Evolutionary conservation across 2,888 invertebrate genomes (phyloP).

Genomic region (Plemyria rubiginata): DNA sequence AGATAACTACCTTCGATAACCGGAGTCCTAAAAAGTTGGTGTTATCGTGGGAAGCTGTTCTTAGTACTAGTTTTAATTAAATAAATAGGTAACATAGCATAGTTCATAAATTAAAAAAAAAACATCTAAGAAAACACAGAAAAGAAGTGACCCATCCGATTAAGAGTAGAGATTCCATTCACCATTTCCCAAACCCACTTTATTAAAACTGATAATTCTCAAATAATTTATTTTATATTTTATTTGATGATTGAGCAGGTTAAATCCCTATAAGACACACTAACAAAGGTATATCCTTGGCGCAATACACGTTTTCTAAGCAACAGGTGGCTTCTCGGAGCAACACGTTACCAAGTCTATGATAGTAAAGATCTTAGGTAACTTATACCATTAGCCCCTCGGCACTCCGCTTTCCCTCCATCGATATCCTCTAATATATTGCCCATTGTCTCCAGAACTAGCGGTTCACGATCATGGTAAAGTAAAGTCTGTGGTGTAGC

Average conservation of each 20-base stretch:
- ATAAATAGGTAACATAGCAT: no score
- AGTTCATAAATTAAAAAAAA: no score
- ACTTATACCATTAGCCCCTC: conserved; percentile 28
- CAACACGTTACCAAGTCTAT: conserved; percentile 12
- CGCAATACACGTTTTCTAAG: background rate
- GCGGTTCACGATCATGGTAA: conserved; percentile 27
- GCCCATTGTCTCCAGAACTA: conserved; percentile 48
- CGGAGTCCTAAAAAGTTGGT: no score
- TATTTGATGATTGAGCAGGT: background rate
- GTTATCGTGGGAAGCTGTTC: no score
- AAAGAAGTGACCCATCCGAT: no score
- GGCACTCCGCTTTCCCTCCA: conserved; percentile 28
- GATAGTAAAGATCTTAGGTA: conserved; percentile 23
- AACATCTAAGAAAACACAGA: no score
- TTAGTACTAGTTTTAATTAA: no score
- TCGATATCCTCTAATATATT: conserved; percentile 46
- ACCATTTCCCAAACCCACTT: no score
- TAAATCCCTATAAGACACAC: conserved; percentile 2
- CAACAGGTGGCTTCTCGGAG: conserved; percentile 20
- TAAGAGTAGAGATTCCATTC: no score
- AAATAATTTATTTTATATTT: no score
- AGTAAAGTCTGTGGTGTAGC: conserved; percentile 12
- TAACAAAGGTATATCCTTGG: conserved; percentile 1
- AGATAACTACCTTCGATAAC: no score
- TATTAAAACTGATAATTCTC: no score